Evolutionary conservation across 1,140 invertebrate species (phyloP).

Genomic region (Gonatopus flavifemur): DNA sequence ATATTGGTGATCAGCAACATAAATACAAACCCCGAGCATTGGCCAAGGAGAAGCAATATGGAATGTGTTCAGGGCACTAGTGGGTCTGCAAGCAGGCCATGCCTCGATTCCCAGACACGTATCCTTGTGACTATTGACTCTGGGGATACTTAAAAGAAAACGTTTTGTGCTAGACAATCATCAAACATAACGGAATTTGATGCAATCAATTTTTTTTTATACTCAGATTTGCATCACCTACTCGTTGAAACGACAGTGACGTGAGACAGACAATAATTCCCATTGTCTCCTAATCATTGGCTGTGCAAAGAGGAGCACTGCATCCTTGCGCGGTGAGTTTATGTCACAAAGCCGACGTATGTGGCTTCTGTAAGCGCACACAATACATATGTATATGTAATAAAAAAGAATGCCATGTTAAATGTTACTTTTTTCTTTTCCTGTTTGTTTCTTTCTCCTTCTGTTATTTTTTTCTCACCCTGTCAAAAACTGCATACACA

Average conservation of each 20-base stretch:
- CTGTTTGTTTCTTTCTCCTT: too few relatives aligned
- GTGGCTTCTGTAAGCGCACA: conserved; percentile 8
- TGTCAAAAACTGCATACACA: too few relatives aligned
- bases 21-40: conserved; percentile 53
- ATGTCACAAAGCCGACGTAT: not conserved
- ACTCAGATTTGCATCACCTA: conserved; percentile 29
- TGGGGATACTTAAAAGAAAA: conserved; percentile 52
- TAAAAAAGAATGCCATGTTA: too few relatives aligned
- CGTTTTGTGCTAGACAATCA: conserved; percentile 50
- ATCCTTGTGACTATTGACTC: conserved; percentile 50
- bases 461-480: too few relatives aligned
- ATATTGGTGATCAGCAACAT: conserved; percentile 52
- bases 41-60: conserved; percentile 52
- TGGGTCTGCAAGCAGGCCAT: conserved; percentile 52
- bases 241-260: conserved; percentile 5
- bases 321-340: not conserved
- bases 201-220: conserved; percentile 38
- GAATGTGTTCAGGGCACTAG: conserved; percentile 52
- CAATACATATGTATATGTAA: too few relatives aligned
- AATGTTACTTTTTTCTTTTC: too few relatives aligned
- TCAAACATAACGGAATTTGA: conserved; percentile 47
- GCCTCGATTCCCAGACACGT: conserved; percentile 51
- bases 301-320: conserved; percentile 25
- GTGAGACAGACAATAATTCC: not conserved
- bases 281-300: conserved; percentile 27